Percentiles rank a stretch among this genome's conserved stretches.
Evolutionary conservation across 2,888 invertebrate species (phyloP).

Genomic region (Brenthis daphne): DNA sequence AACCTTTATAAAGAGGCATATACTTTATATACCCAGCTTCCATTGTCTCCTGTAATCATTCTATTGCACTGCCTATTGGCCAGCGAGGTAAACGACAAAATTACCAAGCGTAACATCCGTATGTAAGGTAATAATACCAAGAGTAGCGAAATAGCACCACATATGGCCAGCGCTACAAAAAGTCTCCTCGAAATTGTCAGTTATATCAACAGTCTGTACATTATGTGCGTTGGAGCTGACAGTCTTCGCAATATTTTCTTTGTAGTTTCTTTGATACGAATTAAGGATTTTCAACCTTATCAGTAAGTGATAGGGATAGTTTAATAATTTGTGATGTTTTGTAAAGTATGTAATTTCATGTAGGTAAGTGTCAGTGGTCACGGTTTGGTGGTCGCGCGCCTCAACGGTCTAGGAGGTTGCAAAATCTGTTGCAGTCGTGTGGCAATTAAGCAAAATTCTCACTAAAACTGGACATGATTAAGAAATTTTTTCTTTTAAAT

Average conservation of each 20-base stretch:
- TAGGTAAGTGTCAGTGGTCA: slow-evolving; percentile 66
- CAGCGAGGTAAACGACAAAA: slow-evolving; percentile 57
- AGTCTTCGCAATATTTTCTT: slow-evolving; percentile 34
- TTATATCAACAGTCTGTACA: slow-evolving; percentile 42
- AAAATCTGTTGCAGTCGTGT: slow-evolving; percentile 59
- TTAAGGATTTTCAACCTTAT: slow-evolving; percentile 25
- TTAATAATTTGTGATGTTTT: slow-evolving; percentile 26
- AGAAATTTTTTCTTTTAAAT: not conserved
- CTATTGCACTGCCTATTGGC: slow-evolving; percentile 45
- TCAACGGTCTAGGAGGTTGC: slow-evolving; percentile 67
- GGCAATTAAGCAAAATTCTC: slow-evolving; percentile 29
- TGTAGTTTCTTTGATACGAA: slow-evolving; percentile 10
- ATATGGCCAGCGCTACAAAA: slow-evolving; percentile 37
- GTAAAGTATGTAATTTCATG: slow-evolving; percentile 46
- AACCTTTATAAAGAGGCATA: slow-evolving; percentile 48
- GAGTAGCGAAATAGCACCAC: slow-evolving; percentile 30
- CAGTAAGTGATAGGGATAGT: slow-evolving; percentile 6
- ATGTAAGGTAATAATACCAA: slow-evolving; percentile 44
- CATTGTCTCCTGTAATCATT: slow-evolving; percentile 46
- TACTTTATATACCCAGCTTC: slow-evolving; percentile 41
- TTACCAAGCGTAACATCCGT: slow-evolving; percentile 54
- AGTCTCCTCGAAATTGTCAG: slow-evolving; percentile 34
- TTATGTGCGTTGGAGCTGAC: slow-evolving; percentile 39
- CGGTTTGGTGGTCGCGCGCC: slow-evolving; percentile 61
- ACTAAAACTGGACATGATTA: slow-evolving; percentile 16